Conservation (phyloP, 2,113 vertebrate species). For the Danionella cerebrum region DNA sequence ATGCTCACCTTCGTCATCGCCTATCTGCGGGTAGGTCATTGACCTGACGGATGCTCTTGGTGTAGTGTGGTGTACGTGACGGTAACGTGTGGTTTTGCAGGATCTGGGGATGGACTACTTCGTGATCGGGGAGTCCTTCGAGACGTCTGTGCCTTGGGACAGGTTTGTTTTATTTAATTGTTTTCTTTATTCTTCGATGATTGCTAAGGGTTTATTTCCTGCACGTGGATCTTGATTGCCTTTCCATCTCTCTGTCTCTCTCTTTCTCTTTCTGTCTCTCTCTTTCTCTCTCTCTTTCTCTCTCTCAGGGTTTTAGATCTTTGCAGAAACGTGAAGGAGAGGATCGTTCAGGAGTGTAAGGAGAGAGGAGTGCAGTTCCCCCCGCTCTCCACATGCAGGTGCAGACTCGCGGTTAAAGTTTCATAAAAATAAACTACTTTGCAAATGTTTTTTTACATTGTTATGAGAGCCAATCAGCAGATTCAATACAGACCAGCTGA, state of each 20-base stretch:
- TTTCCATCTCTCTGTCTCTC: too few relatives aligned
- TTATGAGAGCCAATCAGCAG: too few relatives aligned
- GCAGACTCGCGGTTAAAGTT: too few relatives aligned
- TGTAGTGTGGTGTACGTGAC: not conserved
- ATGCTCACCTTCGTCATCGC: constrained; percentile 97
- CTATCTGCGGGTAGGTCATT: constrained; percentile 90
- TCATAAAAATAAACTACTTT: too few relatives aligned
- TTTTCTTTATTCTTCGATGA: too few relatives aligned
- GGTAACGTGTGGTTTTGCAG: constrained; percentile 53
- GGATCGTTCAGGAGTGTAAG: constrained; percentile 89
- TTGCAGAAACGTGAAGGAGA: constrained; percentile 92
- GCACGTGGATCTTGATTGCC: too few relatives aligned
- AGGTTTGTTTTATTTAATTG: too few relatives aligned
- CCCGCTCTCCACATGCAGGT: constrained; percentile 92
- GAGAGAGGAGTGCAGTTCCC: constrained; percentile 91
- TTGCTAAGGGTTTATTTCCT: too few relatives aligned
- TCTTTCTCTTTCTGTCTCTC: not conserved
- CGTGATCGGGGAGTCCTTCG: constrained; percentile 93
- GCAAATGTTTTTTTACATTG: too few relatives aligned
- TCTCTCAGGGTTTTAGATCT: constrained; percentile 84
- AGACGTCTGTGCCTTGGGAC: constrained; percentile 98
- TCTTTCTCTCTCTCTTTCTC: not conserved
- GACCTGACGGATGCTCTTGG: too few relatives aligned
- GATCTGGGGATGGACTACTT: constrained; percentile 95
- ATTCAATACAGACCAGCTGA: too few relatives aligned